These are phyloP conservation scores for Neodiprion lecontei DNA, from an alignment of 1,140 invertebrate genomes.

Conservation along the genomic window DNA sequence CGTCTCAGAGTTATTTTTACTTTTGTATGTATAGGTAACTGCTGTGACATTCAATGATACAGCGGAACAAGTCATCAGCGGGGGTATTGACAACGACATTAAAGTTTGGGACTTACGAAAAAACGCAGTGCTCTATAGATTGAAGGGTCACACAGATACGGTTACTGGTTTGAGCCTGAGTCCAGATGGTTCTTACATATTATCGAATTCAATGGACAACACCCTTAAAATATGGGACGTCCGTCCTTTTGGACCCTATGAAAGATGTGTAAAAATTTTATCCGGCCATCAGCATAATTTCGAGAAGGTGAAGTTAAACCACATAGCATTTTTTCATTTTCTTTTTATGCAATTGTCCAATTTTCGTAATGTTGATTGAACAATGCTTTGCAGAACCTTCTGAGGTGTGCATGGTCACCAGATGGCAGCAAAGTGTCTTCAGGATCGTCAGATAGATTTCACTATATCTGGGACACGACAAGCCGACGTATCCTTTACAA, in stretches of 20 bases:
- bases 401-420: slow-evolving; percentile 81
- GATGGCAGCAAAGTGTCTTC: slow-evolving; percentile 83
- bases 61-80: slow-evolving; percentile 87
- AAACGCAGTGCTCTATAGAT: slow-evolving; percentile 83
- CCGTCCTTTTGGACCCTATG: slow-evolving; percentile 81
- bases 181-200: slow-evolving; percentile 92
- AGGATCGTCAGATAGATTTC: slow-evolving; percentile 94
- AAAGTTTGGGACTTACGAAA: slow-evolving; percentile 98
- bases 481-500: slow-evolving; percentile 92
- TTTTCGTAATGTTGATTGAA: slow-evolving; percentile 64
- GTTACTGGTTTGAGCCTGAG: slow-evolving; percentile 92
- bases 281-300: slow-evolving; percentile 97
- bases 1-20: too few relatives aligned
- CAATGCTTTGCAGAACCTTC: slow-evolving; percentile 65
- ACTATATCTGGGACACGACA: slow-evolving; percentile 98
- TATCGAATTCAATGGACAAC: slow-evolving; percentile 98
- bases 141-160: slow-evolving; percentile 92
- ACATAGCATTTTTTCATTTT: too few relatives aligned
- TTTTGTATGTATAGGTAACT: slow-evolving; percentile 70
- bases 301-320: slow-evolving; percentile 86
- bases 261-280: slow-evolving; percentile 93
- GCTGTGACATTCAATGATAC: slow-evolving; percentile 96
- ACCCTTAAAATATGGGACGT: slow-evolving; percentile 85
- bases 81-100: slow-evolving; percentile 97
- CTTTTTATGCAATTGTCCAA: slow-evolving; percentile 19